Base-by-base conservation (phyloP, 2,888 invertebrate species). In the Brenthis ino region DNA sequence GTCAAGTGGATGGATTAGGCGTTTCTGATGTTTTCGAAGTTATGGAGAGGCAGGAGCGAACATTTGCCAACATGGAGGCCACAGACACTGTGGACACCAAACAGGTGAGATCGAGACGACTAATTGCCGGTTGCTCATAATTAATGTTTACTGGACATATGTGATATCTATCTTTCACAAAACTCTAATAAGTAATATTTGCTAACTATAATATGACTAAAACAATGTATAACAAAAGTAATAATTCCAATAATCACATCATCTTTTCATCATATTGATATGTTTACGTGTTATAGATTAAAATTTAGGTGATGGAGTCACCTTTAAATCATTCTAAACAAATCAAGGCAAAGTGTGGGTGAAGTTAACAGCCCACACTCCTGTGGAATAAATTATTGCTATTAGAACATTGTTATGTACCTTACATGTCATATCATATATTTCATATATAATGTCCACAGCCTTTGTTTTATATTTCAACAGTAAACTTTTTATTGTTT, bases 41-140 rank as follows among this genome's bases (percentile, higher is more conserved):
- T 80, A 92, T 93, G 92, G 88, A 90, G 84, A 85, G 89, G 85
- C 87, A 87, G 86, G 91, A 91, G 82, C 86, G 91, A 86, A 87
- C 90, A 87, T 88, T 92, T 85, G 87, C 88, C 86, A 95, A 94
- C 89, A 94, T 94, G 94, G 94, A 95, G 90, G 89, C 93, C 82
- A 89, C 91, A 79, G 95, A 95, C 86, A 93, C 92, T 82, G 93
- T 94, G 89, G 94, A 94, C 83, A 94, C 94, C 77, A 94, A 94
- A 94, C 95, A 95, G 94, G 95, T 95, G 94, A 93, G 91, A 77
- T 78, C 79, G 77, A 79, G 77, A 77, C 72, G 75, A 72, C 82
- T 82, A 86, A 87, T 86, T 88, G 89, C 92, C 91, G 91, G 91
- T 88, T 85, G 82, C 85, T 81, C 83, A 80, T 77, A 77, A 83